Percentiles rank a stretch among this genome's conserved stretches.
Conservation (phyloP, 2,113 vertebrate species). For the Scolopax mira region DNA sequence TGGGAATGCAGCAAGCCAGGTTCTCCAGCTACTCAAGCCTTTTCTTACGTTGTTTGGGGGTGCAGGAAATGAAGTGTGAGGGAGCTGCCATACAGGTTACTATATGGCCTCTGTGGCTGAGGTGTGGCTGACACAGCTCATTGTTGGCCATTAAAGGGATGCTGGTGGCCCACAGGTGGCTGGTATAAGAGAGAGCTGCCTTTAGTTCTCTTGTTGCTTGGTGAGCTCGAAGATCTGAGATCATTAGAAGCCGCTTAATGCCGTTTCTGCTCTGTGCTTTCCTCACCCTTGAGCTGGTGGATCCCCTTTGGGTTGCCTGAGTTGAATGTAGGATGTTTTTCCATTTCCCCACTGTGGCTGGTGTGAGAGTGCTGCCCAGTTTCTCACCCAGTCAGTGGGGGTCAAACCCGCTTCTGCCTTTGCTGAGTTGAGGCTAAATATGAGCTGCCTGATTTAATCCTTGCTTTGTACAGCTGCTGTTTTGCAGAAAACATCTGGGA, state of each 20-base stretch:
- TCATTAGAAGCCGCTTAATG: not conserved
- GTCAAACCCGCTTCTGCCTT: not conserved
- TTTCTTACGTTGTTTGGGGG: not conserved
- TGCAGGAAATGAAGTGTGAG: not conserved
- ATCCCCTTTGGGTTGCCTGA: not conserved
- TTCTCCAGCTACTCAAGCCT: not conserved
- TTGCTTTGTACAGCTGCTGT: not conserved
- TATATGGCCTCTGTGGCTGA: not conserved
- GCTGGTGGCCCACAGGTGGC: not conserved
- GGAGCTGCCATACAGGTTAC: not conserved
- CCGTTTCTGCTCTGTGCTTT: not conserved
- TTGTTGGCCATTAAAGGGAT: not conserved
- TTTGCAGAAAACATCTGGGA: not conserved
- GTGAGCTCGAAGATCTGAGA: not conserved
- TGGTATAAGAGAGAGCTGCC: not conserved
- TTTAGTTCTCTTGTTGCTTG: fast-evolving
- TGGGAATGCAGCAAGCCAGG: not conserved
- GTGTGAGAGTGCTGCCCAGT: not conserved
- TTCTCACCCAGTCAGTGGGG: fast-evolving
- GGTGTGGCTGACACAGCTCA: not conserved
- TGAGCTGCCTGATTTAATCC: not conserved
- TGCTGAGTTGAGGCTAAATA: not conserved
- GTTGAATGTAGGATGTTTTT: not conserved
- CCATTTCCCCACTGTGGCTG: not conserved
- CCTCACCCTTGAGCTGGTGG: not conserved